Conservation (phyloP, 2,113 vertebrate genomes). For the Capreolus pygargus region DNA sequence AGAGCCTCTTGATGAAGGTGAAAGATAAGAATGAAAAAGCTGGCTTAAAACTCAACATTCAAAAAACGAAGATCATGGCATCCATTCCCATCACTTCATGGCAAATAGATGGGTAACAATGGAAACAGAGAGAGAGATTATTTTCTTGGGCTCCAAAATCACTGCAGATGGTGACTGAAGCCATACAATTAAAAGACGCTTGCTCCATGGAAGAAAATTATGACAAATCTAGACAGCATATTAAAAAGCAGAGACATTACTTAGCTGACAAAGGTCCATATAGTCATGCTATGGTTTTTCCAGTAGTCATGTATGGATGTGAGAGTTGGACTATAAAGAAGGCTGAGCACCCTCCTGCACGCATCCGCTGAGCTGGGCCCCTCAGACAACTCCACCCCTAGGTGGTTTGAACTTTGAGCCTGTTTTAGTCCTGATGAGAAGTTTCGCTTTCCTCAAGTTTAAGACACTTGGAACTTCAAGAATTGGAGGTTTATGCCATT, state of each 20-base stretch:
- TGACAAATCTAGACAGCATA: not conserved
- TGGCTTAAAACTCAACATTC: not conserved
- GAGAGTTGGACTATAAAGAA: not conserved
- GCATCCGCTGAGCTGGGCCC: too few relatives aligned
- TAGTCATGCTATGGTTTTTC: not conserved
- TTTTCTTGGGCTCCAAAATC: not conserved
- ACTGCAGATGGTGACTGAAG: not conserved
- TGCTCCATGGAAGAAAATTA: not conserved
- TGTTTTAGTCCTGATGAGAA: too few relatives aligned
- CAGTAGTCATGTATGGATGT: not conserved
- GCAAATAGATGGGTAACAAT: not conserved
- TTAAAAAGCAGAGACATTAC: not conserved
- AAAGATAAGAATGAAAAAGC: not conserved
- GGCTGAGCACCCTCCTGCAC: too few relatives aligned
- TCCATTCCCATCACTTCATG: not conserved
- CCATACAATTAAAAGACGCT: not conserved
- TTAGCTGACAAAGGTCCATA: not conserved
- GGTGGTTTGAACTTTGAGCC: too few relatives aligned
- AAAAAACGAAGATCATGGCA: not conserved
- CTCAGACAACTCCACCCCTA: too few relatives aligned
- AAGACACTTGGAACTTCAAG: too few relatives aligned
- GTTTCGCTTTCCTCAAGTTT: too few relatives aligned
- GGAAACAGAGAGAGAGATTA: not conserved
- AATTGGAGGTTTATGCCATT: too few relatives aligned
- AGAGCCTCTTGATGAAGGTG: not conserved